Evolutionary conservation across 2,888 invertebrate genomes (phyloP).

Genomic region (Morpho achilles): DNA sequence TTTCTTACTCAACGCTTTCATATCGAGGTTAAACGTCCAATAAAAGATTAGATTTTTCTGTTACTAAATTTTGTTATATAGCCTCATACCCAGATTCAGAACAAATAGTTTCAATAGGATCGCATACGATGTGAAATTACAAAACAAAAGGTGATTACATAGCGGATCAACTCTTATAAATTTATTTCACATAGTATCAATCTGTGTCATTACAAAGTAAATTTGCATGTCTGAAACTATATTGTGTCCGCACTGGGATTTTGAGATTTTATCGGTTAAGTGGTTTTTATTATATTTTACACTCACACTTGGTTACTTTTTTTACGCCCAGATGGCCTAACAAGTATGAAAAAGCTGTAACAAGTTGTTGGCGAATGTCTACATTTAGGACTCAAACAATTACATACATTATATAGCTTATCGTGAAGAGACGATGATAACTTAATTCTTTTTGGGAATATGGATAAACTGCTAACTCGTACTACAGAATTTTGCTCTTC

Average conservation of each 20-base stretch:
- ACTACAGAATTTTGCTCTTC: no score
- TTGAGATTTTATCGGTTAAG: conserved; percentile 1
- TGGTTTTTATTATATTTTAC: not conserved
- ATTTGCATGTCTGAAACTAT: conserved; percentile 24
- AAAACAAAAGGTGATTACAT: conserved; percentile 46
- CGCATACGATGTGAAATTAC: conserved; percentile 42
- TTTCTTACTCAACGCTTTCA: not conserved
- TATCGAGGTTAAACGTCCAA: conserved; percentile 3
- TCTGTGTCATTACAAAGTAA: conserved; percentile 25
- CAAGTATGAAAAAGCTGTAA: no score
- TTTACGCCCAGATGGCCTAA: no score
- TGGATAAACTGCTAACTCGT: no score
- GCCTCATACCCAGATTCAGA: not conserved
- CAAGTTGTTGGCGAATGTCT: no score
- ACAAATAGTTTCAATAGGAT: conserved; percentile 26
- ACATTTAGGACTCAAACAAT: no score
- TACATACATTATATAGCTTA: no score
- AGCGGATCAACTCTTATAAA: conserved; percentile 33
- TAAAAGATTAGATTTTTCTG: conserved; percentile 2
- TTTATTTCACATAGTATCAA: conserved; percentile 39
- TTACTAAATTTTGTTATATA: conserved; percentile 5
- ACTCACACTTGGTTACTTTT: no score
- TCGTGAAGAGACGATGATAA: no score
- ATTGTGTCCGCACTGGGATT: conserved; percentile 6
- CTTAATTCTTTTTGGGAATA: no score